A percentile compares a stretch with the other conserved stretches of the same genome.
phyloP scores from a whole-genome alignment of 2,888 invertebrate species.

The Apodemia zela region DNA sequence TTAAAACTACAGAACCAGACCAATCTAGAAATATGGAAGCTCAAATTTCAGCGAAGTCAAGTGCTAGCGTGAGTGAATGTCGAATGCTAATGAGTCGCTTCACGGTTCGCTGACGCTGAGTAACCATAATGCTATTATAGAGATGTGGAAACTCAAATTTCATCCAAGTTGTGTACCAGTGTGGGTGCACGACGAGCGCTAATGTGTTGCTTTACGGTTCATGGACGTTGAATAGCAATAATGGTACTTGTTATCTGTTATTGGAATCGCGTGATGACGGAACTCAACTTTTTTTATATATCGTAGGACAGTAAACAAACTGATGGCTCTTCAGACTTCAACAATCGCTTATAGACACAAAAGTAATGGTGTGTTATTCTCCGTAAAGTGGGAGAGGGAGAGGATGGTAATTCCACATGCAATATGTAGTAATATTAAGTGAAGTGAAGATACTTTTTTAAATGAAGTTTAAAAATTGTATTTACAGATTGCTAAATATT shows the following conservation, averaged over 20 bases:
- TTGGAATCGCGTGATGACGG: neutral
- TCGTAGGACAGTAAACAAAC: too few species aligned
- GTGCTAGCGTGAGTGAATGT: slow-evolving; percentile 8
- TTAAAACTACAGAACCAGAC: neutral
- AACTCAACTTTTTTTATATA: neutral
- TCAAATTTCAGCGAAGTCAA: slow-evolving; percentile 9
- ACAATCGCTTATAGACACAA: too few species aligned
- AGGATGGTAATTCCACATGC: too few species aligned
- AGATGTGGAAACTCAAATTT: neutral
- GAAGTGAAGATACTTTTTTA: too few species aligned
- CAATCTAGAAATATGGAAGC: neutral
- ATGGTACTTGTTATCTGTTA: slow-evolving; percentile 1
- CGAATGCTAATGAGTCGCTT: slow-evolving; percentile 21
- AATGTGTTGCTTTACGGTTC: slow-evolving; percentile 16
- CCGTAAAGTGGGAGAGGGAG: too few species aligned
- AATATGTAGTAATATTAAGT: too few species aligned
- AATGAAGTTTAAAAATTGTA: too few species aligned
- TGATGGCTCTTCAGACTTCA: too few species aligned
- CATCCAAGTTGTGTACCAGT: neutral
- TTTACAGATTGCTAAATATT: too few species aligned
- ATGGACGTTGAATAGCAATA: neutral
- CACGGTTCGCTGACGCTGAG: slow-evolving; percentile 5
- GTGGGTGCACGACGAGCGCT: slow-evolving; percentile 13
- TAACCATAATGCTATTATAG: neutral
- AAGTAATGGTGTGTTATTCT: too few species aligned